phyloP scores from a whole-genome alignment of 2,113 vertebrate species.

The Aspidoscelis tigris region DNA sequence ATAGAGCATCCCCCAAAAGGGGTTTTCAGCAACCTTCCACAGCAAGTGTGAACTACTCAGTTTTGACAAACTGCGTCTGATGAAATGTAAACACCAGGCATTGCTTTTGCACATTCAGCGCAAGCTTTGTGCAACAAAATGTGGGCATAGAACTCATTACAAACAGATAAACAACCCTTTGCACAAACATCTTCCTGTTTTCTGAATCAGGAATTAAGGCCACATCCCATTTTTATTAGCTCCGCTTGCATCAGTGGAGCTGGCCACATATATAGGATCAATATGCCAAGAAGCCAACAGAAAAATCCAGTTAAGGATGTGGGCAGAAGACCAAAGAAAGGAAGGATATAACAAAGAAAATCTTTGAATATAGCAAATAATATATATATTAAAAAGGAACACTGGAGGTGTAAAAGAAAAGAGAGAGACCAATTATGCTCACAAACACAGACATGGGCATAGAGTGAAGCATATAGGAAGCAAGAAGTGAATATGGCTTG shows the following conservation, averaged over 20 bases:
- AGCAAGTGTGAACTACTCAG: too few relatives aligned
- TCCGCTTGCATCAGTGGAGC: not conserved
- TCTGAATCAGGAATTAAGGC: not conserved
- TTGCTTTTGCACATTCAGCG: too few relatives aligned
- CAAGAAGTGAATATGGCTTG: slow-evolving; percentile 4
- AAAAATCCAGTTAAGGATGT: not conserved
- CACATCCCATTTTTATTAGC: not conserved
- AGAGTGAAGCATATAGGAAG: slow-evolving; percentile 26
- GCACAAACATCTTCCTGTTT: not conserved
- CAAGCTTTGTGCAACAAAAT: too few relatives aligned
- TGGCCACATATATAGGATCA: not conserved
- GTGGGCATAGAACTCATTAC: too few relatives aligned
- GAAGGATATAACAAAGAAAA: slow-evolving; percentile 19
- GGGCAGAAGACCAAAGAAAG: not conserved
- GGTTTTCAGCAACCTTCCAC: not conserved
- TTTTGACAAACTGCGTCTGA: too few relatives aligned
- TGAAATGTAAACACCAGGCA: too few relatives aligned
- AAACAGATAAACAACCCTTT: not conserved
- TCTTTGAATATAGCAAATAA: too few relatives aligned
- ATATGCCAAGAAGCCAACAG: not conserved
- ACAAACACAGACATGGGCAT: slow-evolving; percentile 11
- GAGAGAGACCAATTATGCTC: not conserved
- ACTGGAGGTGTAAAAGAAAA: not conserved
- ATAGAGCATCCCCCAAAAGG: not conserved
- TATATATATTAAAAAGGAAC: not conserved